Evolutionary conservation across 2,888 invertebrate genomes (phyloP), one percentile per base, ranked within the genome.

Genomic region (Deilephila elpenor): DNA sequence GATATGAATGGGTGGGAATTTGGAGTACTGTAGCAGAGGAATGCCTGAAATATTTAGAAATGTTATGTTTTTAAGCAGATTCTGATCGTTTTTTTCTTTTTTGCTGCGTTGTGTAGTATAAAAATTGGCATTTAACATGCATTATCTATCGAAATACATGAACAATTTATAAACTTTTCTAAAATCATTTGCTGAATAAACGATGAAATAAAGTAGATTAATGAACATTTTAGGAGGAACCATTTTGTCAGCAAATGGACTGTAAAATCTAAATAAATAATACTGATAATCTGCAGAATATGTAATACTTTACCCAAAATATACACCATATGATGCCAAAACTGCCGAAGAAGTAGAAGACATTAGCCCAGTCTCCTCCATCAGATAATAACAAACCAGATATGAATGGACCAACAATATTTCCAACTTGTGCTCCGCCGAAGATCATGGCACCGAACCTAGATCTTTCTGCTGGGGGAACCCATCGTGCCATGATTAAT

Each of bases 391-490:
- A 79, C 6, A 93, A 67, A 0, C 95, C 95, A 51, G 95, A 95
- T 44, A 95, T 80, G 71, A 92, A 91, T 2, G 95, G 95, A 0
- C 95, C 95, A n/a, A 92, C 83, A 14, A 95, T 92, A 71, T 95
- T 95, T 19, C 96, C 96, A 25, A 95, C 82, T 83, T 95, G 95
- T 4, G 95, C 95, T 0, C 96, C 96, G 44, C 96, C 95, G 74
- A 96, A 96, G 73, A 96, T 95, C 85, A 96, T 93, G 1, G 96
- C 95, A 0, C 96, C 95, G 60, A 96, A 91, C 62, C 93, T 86
- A 5, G 96, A 95, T 53, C 96, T 86, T 79, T 96, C 96, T 5
- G 91, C 82, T 0, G 95, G 95, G 0, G 96, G 96, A 0, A 95
- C 94, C 96, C 96, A 96, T 81, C 95, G 90, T 0, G 96, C 95